Evolutionary conservation across 1,140 invertebrate genomes (phyloP), one percentile per base, ranked within the genome.

Genomic region (Heliconius himera): DNA sequence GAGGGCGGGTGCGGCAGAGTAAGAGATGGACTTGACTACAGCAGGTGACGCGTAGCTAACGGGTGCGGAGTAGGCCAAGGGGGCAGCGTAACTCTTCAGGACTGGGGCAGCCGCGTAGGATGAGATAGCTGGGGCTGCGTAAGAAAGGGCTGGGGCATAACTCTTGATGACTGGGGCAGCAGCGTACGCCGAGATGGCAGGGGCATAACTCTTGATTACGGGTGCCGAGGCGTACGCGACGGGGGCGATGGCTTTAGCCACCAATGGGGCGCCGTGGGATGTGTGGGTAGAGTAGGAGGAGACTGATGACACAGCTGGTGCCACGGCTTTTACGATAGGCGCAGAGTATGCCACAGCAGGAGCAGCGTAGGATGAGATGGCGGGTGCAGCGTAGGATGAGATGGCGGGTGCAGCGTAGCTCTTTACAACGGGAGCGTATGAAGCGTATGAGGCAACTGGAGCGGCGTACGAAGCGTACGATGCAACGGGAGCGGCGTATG

Each of bases 221-320:
- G 77, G 77, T 75, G 80, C 77, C 29, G 81, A 78, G 36, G 76
- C 76, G 71, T 78, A 78, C 6, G 78, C 79, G 4, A 82, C 79
- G 41, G 83, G 81, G 20, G 87, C 88, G n/a, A 87, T 74, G 16
- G 89, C 83, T 56, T 90, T 90, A 84, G 89, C 83, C 46, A 84
- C 77, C 41, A 89, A 56, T 20, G 89, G 88, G 8, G 89, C 80
- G 18, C 84, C 89, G 77, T 92, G 91, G 38, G 90, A 85, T 3
- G 90, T 91, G 80, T 92, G 88, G 11, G 89, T 89, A 0, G 90
- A 87, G 85, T 92, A 92, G 0, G 90, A 90, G 4, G 90, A 90
- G 16, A 90, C 83, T 8, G 91, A 88, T 9, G 90, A 89, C 16
- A 91, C 89, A n/a, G 91, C 90, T 18, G 90, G 89, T 20, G 89